Evolutionary conservation across 2,888 invertebrate genomes (phyloP).

Genomic region (Thyatira batis): DNA sequence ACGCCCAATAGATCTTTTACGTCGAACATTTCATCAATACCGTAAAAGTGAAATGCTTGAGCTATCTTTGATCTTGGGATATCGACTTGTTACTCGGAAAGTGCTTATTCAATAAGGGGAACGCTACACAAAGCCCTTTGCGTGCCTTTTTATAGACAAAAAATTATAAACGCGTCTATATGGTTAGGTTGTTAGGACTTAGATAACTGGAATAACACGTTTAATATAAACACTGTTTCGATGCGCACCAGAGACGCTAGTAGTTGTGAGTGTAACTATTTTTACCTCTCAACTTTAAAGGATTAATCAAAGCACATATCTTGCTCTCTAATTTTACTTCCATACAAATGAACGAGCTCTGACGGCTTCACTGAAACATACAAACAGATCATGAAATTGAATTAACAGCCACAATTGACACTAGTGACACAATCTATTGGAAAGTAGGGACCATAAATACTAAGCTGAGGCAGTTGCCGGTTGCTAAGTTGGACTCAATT

Average conservation of each 20-base stretch:
- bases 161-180: background rate
- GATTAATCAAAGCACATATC: too few species aligned
- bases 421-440: background rate
- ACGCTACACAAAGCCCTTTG: background rate
- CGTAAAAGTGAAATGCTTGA: slow-evolving; percentile 47
- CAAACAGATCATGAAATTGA: background rate
- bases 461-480: background rate
- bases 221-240: too few species aligned
- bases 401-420: slow-evolving; percentile 1
- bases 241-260: too few species aligned
- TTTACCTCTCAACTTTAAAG: too few species aligned
- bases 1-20: slow-evolving; percentile 36
- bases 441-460: background rate
- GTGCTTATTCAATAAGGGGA: slow-evolving; percentile 40
- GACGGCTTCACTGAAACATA: background rate
- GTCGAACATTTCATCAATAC: slow-evolving; percentile 55
- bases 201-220: background rate
- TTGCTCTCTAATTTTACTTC: too few species aligned
- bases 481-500: background rate
- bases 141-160: background rate
- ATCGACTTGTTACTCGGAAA: slow-evolving; percentile 24
- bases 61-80: slow-evolving; percentile 60
- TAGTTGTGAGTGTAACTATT: too few species aligned
- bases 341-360: too few species aligned
- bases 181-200: background rate